Evolutionary conservation across 1,140 invertebrate genomes (phyloP).

Genomic region (Anastatus disparis): DNA sequence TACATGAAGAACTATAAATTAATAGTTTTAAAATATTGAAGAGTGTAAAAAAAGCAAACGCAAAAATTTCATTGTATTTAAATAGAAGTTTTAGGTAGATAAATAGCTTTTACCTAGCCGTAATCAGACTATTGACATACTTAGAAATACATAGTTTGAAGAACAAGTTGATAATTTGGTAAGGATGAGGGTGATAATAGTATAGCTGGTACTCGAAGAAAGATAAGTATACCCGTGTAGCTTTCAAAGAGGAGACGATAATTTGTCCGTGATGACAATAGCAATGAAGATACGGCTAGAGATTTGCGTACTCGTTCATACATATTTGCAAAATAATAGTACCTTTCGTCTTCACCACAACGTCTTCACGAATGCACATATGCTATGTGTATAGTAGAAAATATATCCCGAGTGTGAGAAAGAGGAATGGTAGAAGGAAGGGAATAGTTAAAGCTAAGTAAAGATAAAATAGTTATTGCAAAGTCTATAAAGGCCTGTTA

Average conservation of each 20-base stretch:
- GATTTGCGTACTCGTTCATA: not conserved
- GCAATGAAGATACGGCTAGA: not conserved
- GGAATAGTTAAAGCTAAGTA: too few species aligned
- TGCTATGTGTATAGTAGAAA: too few species aligned
- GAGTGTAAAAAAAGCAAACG: too few species aligned
- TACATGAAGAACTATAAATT: too few species aligned
- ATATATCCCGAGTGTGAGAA: not conserved
- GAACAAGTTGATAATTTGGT: constrained; percentile 38
- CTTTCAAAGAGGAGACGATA: not conserved
- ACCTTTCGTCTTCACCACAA: not conserved
- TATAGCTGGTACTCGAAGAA: not conserved
- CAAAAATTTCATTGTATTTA: too few species aligned
- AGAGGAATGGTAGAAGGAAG: not conserved
- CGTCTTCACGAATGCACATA: too few species aligned
- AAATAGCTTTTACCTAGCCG: constrained; percentile 3
- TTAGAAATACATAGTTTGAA: constrained; percentile 60
- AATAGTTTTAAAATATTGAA: too few species aligned
- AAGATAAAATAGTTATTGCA: too few species aligned
- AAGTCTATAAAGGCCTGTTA: not conserved
- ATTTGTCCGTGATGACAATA: constrained; percentile 8
- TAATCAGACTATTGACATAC: constrained; percentile 14
- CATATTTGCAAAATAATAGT: too few species aligned
- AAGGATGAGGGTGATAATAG: not conserved
- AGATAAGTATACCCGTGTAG: constrained; percentile 12
- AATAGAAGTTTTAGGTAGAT: too few species aligned